phyloP scores from a whole-genome alignment of 2,888 invertebrate genomes.

The Mythimna albipuncta region DNA sequence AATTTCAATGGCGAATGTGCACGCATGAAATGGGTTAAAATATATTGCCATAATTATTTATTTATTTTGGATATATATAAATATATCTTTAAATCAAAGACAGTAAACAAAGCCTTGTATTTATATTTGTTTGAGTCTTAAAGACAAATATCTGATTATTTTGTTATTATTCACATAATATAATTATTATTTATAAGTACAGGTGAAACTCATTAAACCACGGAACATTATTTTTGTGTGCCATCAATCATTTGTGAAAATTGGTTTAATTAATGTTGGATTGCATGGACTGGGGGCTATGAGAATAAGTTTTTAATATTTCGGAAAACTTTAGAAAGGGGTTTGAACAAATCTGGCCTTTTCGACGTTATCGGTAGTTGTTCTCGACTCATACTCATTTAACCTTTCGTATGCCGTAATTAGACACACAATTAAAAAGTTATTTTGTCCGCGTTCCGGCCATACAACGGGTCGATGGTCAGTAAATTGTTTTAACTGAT shows the following conservation, averaged over 20 bases:
- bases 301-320: neutral
- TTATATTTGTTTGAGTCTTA: constrained; percentile 2
- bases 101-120: constrained; percentile 38
- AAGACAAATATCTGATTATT: constrained; percentile 7
- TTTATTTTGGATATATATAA: neutral
- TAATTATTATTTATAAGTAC: neutral
- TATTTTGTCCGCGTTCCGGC: too few species aligned
- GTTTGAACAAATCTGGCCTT: neutral
- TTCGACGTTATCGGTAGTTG: neutral
- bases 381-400: neutral
- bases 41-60: constrained; percentile 3
- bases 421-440: too few species aligned
- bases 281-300: constrained; percentile 36
- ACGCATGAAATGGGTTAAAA: constrained; percentile 19
- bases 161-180: neutral
- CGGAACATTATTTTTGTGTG: constrained; percentile 10
- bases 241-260: neutral
- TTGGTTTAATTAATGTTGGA: neutral
- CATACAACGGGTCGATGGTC: too few species aligned
- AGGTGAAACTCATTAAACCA: neutral
- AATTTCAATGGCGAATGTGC: neutral
- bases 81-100: neutral
- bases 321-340: neutral
- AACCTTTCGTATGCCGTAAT: too few species aligned
- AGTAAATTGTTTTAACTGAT: too few species aligned